Evolutionary conservation across 92 coral and sea anemone species (phyloP), one percentile per base, ranked within the genome.

Genomic region (Heliopora coerulea): DNA sequence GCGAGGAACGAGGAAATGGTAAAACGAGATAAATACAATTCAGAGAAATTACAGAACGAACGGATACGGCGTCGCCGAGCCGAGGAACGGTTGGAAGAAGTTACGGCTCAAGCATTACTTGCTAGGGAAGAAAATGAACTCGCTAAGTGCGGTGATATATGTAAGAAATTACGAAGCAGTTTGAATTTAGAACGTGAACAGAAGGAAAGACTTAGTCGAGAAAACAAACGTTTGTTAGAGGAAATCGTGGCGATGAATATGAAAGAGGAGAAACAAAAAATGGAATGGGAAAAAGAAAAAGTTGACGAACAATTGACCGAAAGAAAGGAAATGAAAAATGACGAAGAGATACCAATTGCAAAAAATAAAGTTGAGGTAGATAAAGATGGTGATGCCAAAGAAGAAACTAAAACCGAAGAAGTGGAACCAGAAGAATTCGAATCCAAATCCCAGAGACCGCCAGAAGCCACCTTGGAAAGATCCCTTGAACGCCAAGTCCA

Each of bases 311-410:
- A 56, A 78, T 18, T 58, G 65, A 54, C 63, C 26, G 64, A 68
- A 13, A 66, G 35, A 6, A 24, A 82, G 24, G 83, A 70, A 8
- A 65, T 72, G 31, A 80, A 80, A 76, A 73, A 70, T 11, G 65
- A 52, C 30, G 82, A 65, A 33, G 87, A 83, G 42, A 72, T 79
- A 48, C 52, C 70, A 86, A 82, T 0, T 68, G 20, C 87, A 26
- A 89, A 89, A 75, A 91, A 83, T 18, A 83, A 88, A 35, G 72
- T 56, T 8, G 66, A 85, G 10, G 65, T 91, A 10, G 39, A 84
- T 34, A 83, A 86, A 50, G 79, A 73, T 50, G 52, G 81, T 28
- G 76, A 81, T 33, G 85, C 75, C 21, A 56, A 59, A 2, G 87
- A 78, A 29, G 78, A 27, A 56, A 17, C 59, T 39, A 75, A 27